Base-by-base conservation (phyloP, 2,888 invertebrate species). In the Hoplodrina blanda region DNA sequence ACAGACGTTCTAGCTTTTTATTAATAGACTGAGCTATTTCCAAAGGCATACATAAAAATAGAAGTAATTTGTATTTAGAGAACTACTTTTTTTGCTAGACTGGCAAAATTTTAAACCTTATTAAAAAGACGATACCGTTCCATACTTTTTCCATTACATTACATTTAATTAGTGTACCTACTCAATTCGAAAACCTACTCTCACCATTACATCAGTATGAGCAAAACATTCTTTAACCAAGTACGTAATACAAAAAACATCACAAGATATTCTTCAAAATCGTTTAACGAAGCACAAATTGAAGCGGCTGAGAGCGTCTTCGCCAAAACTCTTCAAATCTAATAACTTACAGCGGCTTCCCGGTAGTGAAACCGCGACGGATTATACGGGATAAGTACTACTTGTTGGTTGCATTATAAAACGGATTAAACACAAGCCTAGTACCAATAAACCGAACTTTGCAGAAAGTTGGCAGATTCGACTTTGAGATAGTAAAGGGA, bases 261-360 rank as follows among this genome's bases (percentile, higher is more conserved):
- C 61, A 20, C 13, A 33, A 53, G 25, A 59, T 50, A 75, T 76
- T 71, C 56, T 66, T 61, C 41, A 57, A 66, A 80, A 83, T 85
- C 85, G 84, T 85, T 85, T 86, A 85, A 86, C 83, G 84, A 82
- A 85, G 81, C 84, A 84, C 80, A 88, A 88, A 86, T 87, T 88
- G 87, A 86, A 83, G 85, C 82, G 85, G 85, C 79, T 68, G 86
- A 85, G 87, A 86, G 87, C 87, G 83, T 86, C 86, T 84, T 65
- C 76, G 76, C 84, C 86, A 79, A 87, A 89, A 89, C 89, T 90
- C 91, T 90, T 89, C 81, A 90, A 88, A 91, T 90, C 90, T 88
- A 91, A 91, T 91, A 91, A 89, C 78, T 86, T 85, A 76, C 75
- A 78, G 78, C 77, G 71, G 81, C 73, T 75, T 66, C 63, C 65